Conservation (phyloP, 2,113 vertebrate species). For the Myotis lucifugus region DNA sequence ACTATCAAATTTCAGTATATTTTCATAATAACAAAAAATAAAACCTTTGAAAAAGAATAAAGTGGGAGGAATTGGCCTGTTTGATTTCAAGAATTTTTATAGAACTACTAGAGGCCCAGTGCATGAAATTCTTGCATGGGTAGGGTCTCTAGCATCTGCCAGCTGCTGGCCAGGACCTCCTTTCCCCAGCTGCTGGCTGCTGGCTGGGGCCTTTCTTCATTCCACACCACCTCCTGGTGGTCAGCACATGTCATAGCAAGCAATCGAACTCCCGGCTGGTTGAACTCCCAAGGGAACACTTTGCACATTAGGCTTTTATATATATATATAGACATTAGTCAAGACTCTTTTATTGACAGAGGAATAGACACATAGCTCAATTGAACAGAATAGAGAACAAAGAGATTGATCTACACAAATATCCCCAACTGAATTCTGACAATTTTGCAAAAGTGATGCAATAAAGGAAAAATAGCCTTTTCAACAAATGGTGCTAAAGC, state of each 20-base stretch:
- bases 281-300: too few relatives aligned
- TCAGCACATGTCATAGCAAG: too few relatives aligned
- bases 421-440: neutral
- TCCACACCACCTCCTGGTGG: too few relatives aligned
- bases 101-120: neutral
- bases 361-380: neutral
- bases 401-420: neutral
- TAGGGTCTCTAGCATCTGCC: too few relatives aligned
- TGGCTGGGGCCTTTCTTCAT: too few relatives aligned
- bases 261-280: rapidly evolving
- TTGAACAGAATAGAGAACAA: neutral
- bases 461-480: neutral
- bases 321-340: too few relatives aligned
- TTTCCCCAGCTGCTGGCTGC: too few relatives aligned
- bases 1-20: neutral
- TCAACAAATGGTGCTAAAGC: neutral
- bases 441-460: neutral
- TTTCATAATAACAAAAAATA: neutral
- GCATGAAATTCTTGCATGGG: too few relatives aligned
- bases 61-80: neutral
- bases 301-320: too few relatives aligned
- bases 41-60: neutral
- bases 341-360: neutral
- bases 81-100: neutral
- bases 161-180: too few relatives aligned